Evolutionary conservation across 2,888 invertebrate genomes (phyloP), one percentile per base, ranked within the genome.

Genomic region (Caenorhabditis imperialis): DNA sequence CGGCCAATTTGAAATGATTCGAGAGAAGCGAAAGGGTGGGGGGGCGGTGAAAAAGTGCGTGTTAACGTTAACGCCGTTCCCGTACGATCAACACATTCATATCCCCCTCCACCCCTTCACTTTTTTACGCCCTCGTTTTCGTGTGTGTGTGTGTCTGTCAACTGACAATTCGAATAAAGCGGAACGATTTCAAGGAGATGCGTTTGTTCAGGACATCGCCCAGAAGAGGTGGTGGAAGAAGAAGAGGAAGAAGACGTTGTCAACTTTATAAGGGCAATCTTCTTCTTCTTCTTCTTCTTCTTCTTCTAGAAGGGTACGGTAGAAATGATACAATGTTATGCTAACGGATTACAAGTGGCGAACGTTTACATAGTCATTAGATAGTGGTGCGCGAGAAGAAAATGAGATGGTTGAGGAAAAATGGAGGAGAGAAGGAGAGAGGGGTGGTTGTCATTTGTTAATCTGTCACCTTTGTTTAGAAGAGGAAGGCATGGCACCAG

Each of bases 391-490:
- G 65, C 65, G 65, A 57, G 42, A 63, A 22, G 55, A 55, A 63
- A 54, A 47, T 57, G 55, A 65, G 54, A 54, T 37, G 53, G 30
- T 16, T 18, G 4, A 4, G 20, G 4, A 35, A 18, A 14, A 35
- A n/a, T n/a, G n/a, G n/a, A n/a, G n/a, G n/a, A n/a, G n/a, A n/a
- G 23, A 22, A 12, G 53, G 22, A 38, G 8, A 20, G 35, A 42
- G 54, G 42, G 40, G n/a, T 18, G 44, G 63, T 25, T 50, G 65
- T 38, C 55, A 65, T 65, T 65, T 65, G 65, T 65, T 65, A 65
- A 65, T 65, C 57, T 65, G 65, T 65, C 65, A 65, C 65, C 57
- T 65, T 65, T 65, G 65, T 65, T 65, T 57, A 55, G 63, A 47
- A 33, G 25, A 23, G 38, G 47, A 35, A 38, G 50, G 40, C 44